A percentile compares a stretch with the other conserved stretches of the same genome.
phyloP scores from a whole-genome alignment of 2,797 vertebrate genomes.

The Anguilla pacifica region DNA sequence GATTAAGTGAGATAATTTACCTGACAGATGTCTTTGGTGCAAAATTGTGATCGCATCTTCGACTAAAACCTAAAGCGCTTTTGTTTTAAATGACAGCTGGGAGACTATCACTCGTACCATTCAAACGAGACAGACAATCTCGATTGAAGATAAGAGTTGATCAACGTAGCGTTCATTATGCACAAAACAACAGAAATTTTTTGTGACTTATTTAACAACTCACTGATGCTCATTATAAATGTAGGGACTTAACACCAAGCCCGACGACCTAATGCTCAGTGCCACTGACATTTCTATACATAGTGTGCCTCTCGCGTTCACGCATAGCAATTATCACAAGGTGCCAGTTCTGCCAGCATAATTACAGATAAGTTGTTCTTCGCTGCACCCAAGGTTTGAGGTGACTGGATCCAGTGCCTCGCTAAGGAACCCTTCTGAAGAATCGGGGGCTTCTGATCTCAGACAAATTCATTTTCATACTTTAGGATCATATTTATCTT shows the following conservation, averaged over 20 bases:
- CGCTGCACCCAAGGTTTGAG: background rate
- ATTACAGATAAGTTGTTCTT: constrained; percentile 26
- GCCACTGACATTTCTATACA: constrained; percentile 24
- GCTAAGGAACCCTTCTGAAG: background rate
- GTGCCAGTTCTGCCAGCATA: background rate
- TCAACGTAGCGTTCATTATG: constrained; percentile 6
- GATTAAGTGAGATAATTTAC: background rate
- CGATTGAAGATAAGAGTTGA: background rate
- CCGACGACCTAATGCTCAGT: constrained; percentile 24
- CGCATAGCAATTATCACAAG: constrained; percentile 22
- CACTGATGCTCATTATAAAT: constrained; percentile 9
- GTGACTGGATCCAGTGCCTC: background rate
- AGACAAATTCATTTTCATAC: background rate
- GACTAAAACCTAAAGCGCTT: background rate
- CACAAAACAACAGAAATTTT: background rate
- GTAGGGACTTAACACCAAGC: constrained; percentile 19
- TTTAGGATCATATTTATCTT: background rate
- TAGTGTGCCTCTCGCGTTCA: constrained; percentile 17
- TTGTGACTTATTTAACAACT: constrained; percentile 17
- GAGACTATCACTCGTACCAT: background rate
- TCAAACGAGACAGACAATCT: background rate
- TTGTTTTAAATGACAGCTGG: background rate
- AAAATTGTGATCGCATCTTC: background rate
- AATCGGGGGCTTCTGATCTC: background rate
- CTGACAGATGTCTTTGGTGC: background rate